A percentile compares a stretch with the other conserved stretches of the same genome.
phyloP scores from a whole-genome alignment of 2,797 vertebrate species.

The Cyclopterus lumpus region DNA sequence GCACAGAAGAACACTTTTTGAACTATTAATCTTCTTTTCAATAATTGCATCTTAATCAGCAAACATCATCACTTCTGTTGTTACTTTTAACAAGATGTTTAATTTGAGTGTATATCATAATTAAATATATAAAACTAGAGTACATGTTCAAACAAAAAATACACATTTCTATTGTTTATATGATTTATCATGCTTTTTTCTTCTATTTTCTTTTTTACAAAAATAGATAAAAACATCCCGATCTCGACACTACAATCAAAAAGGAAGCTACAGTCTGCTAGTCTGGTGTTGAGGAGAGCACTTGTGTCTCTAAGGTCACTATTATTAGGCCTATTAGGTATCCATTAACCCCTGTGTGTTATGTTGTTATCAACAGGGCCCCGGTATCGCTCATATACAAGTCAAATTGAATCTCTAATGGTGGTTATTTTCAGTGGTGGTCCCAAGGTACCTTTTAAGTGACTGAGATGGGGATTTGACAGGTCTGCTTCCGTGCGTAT shows the following conservation, averaged over 20 bases:
- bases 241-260: background rate
- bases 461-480: slow-evolving; percentile 82
- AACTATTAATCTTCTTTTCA: background rate
- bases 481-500: slow-evolving; percentile 76
- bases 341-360: slow-evolving; percentile 71
- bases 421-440: slow-evolving; percentile 80
- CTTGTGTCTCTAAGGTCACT: slow-evolving; percentile 56
- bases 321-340: slow-evolving; percentile 61
- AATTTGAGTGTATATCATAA: slow-evolving; percentile 2
- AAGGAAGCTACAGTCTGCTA: slow-evolving; percentile 8
- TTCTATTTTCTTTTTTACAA: background rate
- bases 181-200: background rate
- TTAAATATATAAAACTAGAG: background rate
- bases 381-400: slow-evolving; percentile 69
- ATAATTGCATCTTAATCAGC: background rate
- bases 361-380: slow-evolving; percentile 72
- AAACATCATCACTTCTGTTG: background rate
- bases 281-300: slow-evolving; percentile 38
- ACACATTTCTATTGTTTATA: background rate
- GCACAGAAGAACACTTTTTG: background rate
- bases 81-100: slow-evolving; percentile 12
- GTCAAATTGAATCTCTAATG: slow-evolving; percentile 78
- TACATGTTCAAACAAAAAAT: background rate
- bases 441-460: slow-evolving; percentile 83
- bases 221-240: background rate